A percentile compares a stretch with the other conserved stretches of the same genome.
Conservation (phyloP, 1,140 invertebrate species). For the Contarinia nasturtii region DNA sequence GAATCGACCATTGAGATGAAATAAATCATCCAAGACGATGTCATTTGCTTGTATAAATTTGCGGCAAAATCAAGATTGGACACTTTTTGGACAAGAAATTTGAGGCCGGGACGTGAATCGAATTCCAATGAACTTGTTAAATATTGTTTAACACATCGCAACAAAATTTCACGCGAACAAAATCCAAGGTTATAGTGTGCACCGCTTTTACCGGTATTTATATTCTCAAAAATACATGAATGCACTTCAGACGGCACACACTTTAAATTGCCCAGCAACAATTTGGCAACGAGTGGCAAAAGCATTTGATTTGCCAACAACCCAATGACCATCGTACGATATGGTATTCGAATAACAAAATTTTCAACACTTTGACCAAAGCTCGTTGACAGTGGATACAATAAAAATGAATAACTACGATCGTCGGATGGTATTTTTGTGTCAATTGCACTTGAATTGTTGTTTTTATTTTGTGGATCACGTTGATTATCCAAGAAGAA, state of each 20-base stretch:
- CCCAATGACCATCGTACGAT: constrained; percentile 68
- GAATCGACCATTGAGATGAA: constrained; percentile 72
- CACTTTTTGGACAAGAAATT: constrained; percentile 86
- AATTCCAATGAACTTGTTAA: constrained; percentile 66
- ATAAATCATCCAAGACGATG: constrained; percentile 75
- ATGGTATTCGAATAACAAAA: constrained; percentile 63
- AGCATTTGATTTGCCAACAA: constrained; percentile 80
- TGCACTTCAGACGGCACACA: constrained; percentile 21
- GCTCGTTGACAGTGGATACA: constrained; percentile 61
- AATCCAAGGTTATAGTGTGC: constrained; percentile 31
- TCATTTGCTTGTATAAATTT: constrained; percentile 84
- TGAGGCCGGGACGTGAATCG: constrained; percentile 72
- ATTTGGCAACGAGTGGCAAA: constrained; percentile 70
- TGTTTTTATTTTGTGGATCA: constrained; percentile 10
- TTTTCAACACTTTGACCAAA: constrained; percentile 56
- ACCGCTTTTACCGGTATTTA: constrained; percentile 28
- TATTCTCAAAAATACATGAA: constrained; percentile 22
- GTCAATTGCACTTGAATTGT: constrained; percentile 3
- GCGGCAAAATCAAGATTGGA: constrained; percentile 70
- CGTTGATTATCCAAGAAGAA: constrained; percentile 34
- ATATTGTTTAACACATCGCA: constrained; percentile 62
- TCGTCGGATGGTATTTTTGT: constrained; percentile 37
- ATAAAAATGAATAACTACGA: constrained; percentile 73
- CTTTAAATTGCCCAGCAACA: constrained; percentile 50
- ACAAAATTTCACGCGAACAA: constrained; percentile 29